Conservation (phyloP, 2,113 vertebrate genomes). For the Crypturellus undulatus region DNA sequence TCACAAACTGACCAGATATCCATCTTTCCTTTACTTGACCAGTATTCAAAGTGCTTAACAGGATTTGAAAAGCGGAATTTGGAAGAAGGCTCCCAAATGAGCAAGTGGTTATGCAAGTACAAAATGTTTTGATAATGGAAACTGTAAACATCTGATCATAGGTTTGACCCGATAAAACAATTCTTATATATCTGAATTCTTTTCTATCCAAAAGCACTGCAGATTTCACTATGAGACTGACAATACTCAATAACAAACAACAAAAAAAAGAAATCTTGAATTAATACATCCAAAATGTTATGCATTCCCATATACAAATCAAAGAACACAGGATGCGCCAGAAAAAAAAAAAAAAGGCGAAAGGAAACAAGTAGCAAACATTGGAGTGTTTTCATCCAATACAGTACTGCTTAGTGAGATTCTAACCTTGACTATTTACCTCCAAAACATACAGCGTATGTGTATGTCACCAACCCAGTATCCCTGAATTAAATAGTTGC, state of each 20-base stretch:
- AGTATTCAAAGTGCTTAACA: neutral
- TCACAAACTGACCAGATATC: neutral
- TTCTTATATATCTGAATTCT: neutral
- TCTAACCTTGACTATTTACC: neutral
- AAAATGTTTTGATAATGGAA: neutral
- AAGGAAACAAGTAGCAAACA: neutral
- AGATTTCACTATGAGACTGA: neutral
- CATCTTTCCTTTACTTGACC: neutral
- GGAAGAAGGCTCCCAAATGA: neutral
- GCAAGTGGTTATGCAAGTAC: neutral
- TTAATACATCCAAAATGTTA: neutral
- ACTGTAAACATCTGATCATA: neutral
- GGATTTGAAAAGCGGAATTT: neutral
- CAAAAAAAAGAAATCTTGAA: neutral
- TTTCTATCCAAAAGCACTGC: neutral
- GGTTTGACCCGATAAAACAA: neutral
- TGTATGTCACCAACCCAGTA: neutral
- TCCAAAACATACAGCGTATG: neutral
- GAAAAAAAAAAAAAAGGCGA: neutral
- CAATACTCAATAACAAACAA: neutral
- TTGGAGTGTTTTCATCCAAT: neutral
- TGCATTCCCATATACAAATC: neutral
- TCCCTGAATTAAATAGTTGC: neutral
- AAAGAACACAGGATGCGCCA: neutral
- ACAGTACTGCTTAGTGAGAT: neutral